Evolutionary conservation across 2,797 vertebrate genomes (phyloP).

Genomic region (Phalanger gymnotis): DNA sequence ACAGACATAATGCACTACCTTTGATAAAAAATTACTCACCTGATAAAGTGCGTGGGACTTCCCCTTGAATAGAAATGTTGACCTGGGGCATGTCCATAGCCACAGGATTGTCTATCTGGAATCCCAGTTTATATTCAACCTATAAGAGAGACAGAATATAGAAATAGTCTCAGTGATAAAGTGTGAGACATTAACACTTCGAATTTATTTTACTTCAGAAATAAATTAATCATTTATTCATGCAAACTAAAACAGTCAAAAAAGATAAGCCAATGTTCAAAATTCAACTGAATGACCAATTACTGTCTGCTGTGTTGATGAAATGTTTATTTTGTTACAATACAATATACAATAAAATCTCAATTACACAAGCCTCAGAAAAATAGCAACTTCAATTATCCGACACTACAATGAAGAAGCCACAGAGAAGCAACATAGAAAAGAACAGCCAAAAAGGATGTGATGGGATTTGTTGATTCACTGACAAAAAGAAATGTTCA

Average conservation of each 20-base stretch:
- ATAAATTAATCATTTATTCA: not conserved
- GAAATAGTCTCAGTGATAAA: slow-evolving; percentile 27
- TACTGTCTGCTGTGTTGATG: not conserved
- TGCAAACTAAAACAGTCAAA: not conserved
- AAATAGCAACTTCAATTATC: not conserved
- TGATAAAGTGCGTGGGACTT: slow-evolving; percentile 93
- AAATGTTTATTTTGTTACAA: not conserved
- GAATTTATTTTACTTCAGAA: slow-evolving; percentile 42
- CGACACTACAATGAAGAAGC: not conserved
- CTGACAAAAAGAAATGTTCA: not conserved
- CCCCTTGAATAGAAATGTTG: slow-evolving; percentile 95
- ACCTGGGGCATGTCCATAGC: slow-evolving; percentile 93
- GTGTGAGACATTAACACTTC: slow-evolving; percentile 38
- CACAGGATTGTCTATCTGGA: slow-evolving; percentile 92
- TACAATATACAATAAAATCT: not conserved
- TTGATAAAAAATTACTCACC: slow-evolving; percentile 83
- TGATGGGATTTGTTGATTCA: not conserved
- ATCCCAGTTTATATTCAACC: slow-evolving; percentile 96
- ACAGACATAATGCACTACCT: not conserved
- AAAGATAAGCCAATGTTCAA: not conserved
- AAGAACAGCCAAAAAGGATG: not conserved
- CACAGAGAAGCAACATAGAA: not conserved
- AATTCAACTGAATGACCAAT: not conserved
- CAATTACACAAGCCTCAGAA: not conserved
- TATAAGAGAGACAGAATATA: slow-evolving; percentile 76